Evolutionary conservation across 2,888 invertebrate genomes (phyloP), one percentile per base, ranked within the genome.

Genomic region (Camptogramma bilineatum): DNA sequence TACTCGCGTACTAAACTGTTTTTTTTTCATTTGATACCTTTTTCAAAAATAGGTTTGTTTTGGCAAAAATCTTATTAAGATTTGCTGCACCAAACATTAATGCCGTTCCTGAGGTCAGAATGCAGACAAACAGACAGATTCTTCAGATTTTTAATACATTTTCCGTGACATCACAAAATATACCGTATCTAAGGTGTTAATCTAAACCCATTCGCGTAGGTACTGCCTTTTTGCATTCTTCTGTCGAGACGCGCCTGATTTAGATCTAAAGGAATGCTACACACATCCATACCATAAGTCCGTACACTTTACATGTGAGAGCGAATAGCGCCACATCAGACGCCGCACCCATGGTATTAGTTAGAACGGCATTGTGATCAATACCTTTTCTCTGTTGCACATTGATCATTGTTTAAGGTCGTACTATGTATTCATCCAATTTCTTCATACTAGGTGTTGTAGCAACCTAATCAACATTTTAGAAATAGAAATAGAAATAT

Each of bases 191-290:
- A 52, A 52, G 64, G 59, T 64, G 54, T 47, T 34, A 28, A 47
- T 60, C 28, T 46, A 9, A 39, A 19, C 21, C 17, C 56, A 16
- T 52, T 59, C 51, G 44, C 24, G 46, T n/a, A n/a, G n/a, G n/a
- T 18, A 16, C 31, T 21, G 4, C 34, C 66, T 21, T 77, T 77
- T 80, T 76, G 77, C 80, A 76, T 75, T 67, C 73, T 68, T 58
- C 31, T 19, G 69, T 62, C 71, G 63, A 69, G 66, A 50, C 70
- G 66, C 67, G 73, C 74, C 77, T 72, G 74, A 77, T 78, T 77
- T 80, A 80, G 78, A 75, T 68, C 58, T 53, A 68, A 64, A 62
- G 71, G 74, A 72, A 75, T 79, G 70, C 67, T 52, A 18, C 42
- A 65, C 52, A 60, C 50, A 66, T 39, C 16, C 47, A 62, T 48